Base-by-base conservation (phyloP, 2,113 vertebrate genomes). In the Hirundichthys speculiger region DNA sequence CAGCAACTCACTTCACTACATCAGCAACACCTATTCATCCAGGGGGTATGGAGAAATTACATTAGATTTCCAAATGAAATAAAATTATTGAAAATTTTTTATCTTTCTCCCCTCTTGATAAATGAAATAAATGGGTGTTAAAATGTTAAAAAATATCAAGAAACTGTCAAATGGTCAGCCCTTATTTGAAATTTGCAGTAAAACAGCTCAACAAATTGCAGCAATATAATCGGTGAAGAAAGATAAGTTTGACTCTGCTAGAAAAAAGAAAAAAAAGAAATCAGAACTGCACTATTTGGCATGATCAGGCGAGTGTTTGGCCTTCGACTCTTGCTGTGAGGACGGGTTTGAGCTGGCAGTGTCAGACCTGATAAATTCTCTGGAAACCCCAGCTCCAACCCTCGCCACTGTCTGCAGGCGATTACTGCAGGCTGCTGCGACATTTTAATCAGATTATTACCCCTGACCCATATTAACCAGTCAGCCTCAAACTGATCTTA, bases 361-460 rank as follows among this genome's bases (percentile, higher is more conserved):
- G 25, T 27, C 25, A 27, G 40, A 45, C 52, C 1, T 38, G 45
- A 56, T 30, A 73, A 24, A 38, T 0, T 18, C 39, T 18, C 55
- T 51, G 52, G 52, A 58, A 62, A 52, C n/a, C 24, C 13, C 27
- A 56, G 15, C 52, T 53, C n/a, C 24, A 41, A 42, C 34, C 62
- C 56, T 51, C 64, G 22, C 6, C 18, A 34, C 53, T 48, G 43
- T 64, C 63, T 66, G 22, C 59, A 56, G 49, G 61, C 68, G 54
- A 56, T 66, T 71, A 59, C 56, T 53, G 57, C 53, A 45, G 18
- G 18, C 55, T 50, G 25, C 19, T 68, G 54, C 55, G 51, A 47
- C 55, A 64, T 82, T 79, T 72, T 77, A 79, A 84, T 90, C 76
- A 76, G 78, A 86, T 86, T 82, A 88, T 64, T 51, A 65, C 57